A percentile compares a stretch with the other conserved stretches of the same genome.
Conservation (phyloP, 2,888 invertebrate species). For the Ophraella communa region DNA sequence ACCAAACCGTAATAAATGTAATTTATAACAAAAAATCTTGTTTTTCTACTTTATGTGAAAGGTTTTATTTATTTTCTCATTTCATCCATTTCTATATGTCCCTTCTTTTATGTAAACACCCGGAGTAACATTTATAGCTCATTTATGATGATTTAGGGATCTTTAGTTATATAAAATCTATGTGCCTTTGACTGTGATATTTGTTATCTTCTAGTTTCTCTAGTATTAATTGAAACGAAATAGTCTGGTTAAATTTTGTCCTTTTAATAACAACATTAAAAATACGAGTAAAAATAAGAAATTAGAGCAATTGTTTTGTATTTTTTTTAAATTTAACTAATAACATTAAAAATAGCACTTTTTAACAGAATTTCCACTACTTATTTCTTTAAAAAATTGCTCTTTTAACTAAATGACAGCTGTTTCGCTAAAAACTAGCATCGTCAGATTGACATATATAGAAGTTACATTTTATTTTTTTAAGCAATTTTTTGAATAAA, state of each 20-base stretch:
- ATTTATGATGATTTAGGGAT: not conserved
- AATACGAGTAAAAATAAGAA: not conserved
- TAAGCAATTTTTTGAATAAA: no score
- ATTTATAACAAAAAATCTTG: slow-evolving; percentile 43
- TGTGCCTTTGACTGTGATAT: not conserved
- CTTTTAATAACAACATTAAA: not conserved
- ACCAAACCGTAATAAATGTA: slow-evolving; percentile 33
- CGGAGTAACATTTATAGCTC: not conserved
- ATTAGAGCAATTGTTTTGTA: no score
- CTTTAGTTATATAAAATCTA: slow-evolving; percentile 5
- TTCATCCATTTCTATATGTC: slow-evolving; percentile 36
- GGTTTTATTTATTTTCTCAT: slow-evolving; percentile 50
- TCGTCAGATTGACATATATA: no score
- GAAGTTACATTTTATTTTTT: no score
- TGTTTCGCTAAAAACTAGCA: no score
- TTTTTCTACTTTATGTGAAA: slow-evolving; percentile 46
- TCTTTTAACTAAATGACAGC: no score
- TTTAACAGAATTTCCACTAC: no score
- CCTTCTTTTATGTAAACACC: not conserved
- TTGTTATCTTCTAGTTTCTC: not conserved
- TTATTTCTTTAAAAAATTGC: no score
- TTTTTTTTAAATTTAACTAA: no score
- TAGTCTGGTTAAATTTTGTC: not conserved
- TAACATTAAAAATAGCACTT: no score
- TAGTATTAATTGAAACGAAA: not conserved